Evolutionary conservation across 2,888 invertebrate species (phyloP).

Genomic region (Sarcophaga rosellei): DNA sequence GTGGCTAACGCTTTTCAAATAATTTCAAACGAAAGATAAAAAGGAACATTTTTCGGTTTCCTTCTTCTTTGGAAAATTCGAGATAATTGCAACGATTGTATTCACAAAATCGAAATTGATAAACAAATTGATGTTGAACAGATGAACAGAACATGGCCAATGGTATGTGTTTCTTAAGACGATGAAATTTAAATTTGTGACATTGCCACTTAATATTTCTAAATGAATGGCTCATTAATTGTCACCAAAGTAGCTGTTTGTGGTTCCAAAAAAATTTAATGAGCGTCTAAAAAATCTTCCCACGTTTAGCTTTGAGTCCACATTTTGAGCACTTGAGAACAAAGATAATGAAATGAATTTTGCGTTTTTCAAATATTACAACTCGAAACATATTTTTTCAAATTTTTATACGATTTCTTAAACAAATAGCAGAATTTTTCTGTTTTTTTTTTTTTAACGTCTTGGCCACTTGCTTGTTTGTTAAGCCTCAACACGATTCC

Average conservation of each 20-base stretch:
- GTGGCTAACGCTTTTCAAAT: neutral
- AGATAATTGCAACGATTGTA: conserved; percentile 11
- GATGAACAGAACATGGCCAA: too few relatives aligned
- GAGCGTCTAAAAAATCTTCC: conserved; percentile 34
- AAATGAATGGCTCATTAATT: conserved; percentile 31
- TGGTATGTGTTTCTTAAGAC: too few relatives aligned
- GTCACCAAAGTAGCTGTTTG: neutral
- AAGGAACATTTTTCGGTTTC: neutral
- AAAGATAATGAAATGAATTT: conserved; percentile 28
- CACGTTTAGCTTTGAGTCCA: conserved; percentile 37
- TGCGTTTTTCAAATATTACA: neutral
- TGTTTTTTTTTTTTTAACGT: neutral
- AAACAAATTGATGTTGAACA: conserved; percentile 2
- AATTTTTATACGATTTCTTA: conserved; percentile 45
- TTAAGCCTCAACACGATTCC: conserved; percentile 44
- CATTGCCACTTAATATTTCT: neutral
- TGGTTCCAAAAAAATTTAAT: neutral
- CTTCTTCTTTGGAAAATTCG: conserved; percentile 17
- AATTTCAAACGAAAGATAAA: neutral
- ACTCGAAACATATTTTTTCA: conserved; percentile 34
- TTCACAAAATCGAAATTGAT: conserved; percentile 26
- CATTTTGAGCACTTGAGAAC: conserved; percentile 48
- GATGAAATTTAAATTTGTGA: neutral
- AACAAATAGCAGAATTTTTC: conserved; percentile 40
- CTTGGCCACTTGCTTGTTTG: conserved; percentile 35